Evolutionary conservation across 2,888 invertebrate genomes (phyloP).

Genomic region (Dioctria rufipes): DNA sequence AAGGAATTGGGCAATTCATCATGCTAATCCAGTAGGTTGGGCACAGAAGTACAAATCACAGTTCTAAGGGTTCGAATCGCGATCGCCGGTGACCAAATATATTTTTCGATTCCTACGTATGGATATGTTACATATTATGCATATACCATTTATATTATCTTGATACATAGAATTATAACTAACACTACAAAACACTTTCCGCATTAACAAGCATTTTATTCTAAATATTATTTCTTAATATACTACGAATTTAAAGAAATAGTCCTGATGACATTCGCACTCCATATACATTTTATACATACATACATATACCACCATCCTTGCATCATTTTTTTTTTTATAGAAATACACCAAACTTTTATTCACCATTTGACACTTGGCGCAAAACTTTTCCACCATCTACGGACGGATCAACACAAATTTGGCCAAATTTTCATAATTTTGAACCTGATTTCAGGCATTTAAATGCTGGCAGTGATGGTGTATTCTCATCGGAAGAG

Average conservation of each 20-base stretch:
- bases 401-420: constrained; percentile 46
- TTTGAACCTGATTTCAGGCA: constrained; percentile 59
- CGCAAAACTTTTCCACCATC: constrained; percentile 56
- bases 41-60: too few species aligned
- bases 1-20: too few species aligned
- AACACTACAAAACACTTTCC: too few species aligned
- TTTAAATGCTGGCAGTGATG: constrained; percentile 22
- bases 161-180: too few species aligned
- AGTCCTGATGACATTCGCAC: not conserved
- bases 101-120: too few species aligned
- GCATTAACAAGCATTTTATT: not conserved
- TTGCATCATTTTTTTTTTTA: constrained; percentile 34
- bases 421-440: constrained; percentile 58
- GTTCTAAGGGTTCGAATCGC: too few species aligned
- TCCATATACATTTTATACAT: constrained; percentile 4
- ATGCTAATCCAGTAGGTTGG: too few species aligned
- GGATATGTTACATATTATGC: too few species aligned
- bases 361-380: constrained; percentile 58
- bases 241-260: too few species aligned
- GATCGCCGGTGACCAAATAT: too few species aligned
- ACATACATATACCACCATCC: constrained; percentile 26
- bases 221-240: not conserved
- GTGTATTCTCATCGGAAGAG: constrained; percentile 53
- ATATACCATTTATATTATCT: too few species aligned
- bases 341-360: constrained; percentile 47